Evolutionary conservation across 2,797 vertebrate species (phyloP), one percentile per base, ranked within the genome.

Genomic region (Cottoperca gobio): DNA sequence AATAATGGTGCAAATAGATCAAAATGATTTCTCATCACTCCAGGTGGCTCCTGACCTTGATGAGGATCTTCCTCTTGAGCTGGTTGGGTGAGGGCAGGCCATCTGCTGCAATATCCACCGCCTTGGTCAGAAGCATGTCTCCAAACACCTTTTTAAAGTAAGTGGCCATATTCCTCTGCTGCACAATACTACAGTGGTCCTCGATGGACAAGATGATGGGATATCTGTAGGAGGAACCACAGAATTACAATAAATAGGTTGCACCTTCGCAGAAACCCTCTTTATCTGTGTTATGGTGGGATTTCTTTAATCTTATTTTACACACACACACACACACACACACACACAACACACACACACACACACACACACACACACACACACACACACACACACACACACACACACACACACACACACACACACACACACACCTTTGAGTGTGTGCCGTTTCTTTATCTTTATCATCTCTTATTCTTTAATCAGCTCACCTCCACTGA

Each of bases 181-280:
- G 98, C 73, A 98, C 97, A 16, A 99, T 98, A 89, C 98, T 99
- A 80, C 98, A 99, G 91, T 99, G 98, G 88, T 99, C 98, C 92
- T 99, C 98, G 0, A 99, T 99, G 82, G 98, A 99, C 60, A 99
- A 93, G 87, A 99, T 98, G 82, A 99, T 93, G 0, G 98, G 98
- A 79, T 95, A 99, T 31, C 98, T 99, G 88, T 8, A 24, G 28
- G 39, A 74, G 9, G 63, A n/a, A 75, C 1, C 23, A 64, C n/a
- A 35, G 19, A n/a, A 48, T 43, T 10, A 28, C 17, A 58, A 43
- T 0, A 21, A 35, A 33, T 14, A 35, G 55, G 14, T 21, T 53
- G 9, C 24, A 43, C 66, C 6, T 53, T 70, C 17, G 67, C 7
- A 75, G 40, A 67, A 60, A 42, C 35, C 21, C 2, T 58, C 23